A percentile compares a stretch with the other conserved stretches of the same genome.
These are phyloP conservation scores for Chrysemys picta DNA, from an alignment of 2,113 vertebrate species.

Conservation along the genomic window DNA sequence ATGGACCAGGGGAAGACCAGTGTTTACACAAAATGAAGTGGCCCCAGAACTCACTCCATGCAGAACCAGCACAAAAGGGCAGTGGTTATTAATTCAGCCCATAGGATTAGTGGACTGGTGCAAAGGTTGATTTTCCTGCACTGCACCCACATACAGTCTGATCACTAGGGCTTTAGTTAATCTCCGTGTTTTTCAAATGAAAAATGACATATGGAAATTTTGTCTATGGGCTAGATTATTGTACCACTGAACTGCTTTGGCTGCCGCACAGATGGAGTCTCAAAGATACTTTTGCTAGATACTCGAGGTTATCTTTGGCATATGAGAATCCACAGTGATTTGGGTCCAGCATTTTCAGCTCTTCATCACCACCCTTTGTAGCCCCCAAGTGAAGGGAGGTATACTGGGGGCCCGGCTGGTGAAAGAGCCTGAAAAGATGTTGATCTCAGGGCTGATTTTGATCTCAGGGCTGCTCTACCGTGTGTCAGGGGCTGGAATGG, in stretches of 20 bases:
- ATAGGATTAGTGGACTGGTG: not conserved
- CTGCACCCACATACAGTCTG: not conserved
- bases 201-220: not conserved
- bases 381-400: not conserved
- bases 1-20: not conserved
- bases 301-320: not conserved
- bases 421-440: too few relatives aligned
- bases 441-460: too few relatives aligned
- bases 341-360: not conserved
- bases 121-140: not conserved
- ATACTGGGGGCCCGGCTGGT: not conserved
- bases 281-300: not conserved
- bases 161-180: not conserved
- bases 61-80: not conserved
- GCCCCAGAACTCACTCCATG: not conserved
- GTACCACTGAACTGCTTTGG: not conserved
- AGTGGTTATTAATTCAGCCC: fast-evolving
- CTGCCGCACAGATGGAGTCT: not conserved
- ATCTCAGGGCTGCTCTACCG: too few relatives aligned
- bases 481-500: too few relatives aligned
- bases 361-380: not conserved
- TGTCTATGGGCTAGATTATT: not conserved
- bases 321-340: not conserved
- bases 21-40: not conserved
- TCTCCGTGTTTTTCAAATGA: not conserved